Base-by-base conservation (phyloP, 2,797 vertebrate species). In the Bradypus variegatus region DNA sequence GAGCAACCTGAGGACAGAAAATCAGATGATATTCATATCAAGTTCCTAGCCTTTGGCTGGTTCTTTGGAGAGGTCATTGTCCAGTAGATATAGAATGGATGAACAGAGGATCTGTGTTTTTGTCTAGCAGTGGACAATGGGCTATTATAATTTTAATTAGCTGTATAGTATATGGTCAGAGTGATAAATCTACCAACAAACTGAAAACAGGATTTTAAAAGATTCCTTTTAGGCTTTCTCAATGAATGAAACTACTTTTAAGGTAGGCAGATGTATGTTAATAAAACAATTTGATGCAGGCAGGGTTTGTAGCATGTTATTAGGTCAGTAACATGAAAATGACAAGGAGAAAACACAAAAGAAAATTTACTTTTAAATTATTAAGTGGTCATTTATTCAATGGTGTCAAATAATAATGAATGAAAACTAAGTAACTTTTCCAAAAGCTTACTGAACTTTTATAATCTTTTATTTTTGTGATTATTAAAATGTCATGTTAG, bases 401-500 rank as follows among this genome's bases (percentile, higher is more conserved):
- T 70, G 38, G 10, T 82, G 31, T 91, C 78, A 91, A 85, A 36
- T 92, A 84, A 84, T 91, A 88, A 84, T 77, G 41, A 80, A 73
- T 73, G 60, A 94, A 94, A 36, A 91, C 18, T 80, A 80, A n/a
- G 21, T 80, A 93, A 91, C 45, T 33, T 79, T 65, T 50, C 31
- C 29, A 89, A 92, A 93, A 83, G 29, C 31, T 62, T 72, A 10
- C 36, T 93, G 77, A 90, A 84, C 84, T 92, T 94, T 45, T 60
- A 84, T 70, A 73, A 65, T 55, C 27, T 45, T 60, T 50, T 72
- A 85, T 79, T 92, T 86, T 93, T 78, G 75, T 91, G 45, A 90
- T 86, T 88, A 85, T 60, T 55, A 89, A 92, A 84, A 72, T 83
- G 33, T 92, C 89, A 45, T 78, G 65, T 88, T 81, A 91, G 86